phyloP scores from a whole-genome alignment of 2,888 invertebrate species.

The Torymus texanus region DNA sequence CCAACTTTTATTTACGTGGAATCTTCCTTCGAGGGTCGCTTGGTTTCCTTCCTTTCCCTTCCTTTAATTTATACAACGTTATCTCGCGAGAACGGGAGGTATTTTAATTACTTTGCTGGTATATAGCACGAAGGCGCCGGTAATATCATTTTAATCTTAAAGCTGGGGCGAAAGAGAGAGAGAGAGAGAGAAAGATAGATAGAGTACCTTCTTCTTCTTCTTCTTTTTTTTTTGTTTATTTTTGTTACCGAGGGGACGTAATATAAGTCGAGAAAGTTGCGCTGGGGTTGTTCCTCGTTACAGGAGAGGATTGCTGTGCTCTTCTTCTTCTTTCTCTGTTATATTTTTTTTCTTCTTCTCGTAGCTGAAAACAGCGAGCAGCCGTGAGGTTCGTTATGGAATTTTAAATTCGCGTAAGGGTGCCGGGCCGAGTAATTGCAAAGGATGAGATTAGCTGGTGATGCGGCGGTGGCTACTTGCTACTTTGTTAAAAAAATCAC shows the following conservation, averaged over 20 bases:
- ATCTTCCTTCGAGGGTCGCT: background rate
- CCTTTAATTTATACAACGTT: slow-evolving; percentile 68
- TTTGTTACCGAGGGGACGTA: no score
- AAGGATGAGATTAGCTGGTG: no score
- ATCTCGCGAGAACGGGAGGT: slow-evolving; percentile 62
- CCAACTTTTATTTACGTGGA: slow-evolving; percentile 22
- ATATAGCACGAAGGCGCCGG: slow-evolving; percentile 22
- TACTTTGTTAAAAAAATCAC: no score
- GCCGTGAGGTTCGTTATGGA: slow-evolving; percentile 22
- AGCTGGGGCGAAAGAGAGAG: background rate
- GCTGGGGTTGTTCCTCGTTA: no score
- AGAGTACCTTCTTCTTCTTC: background rate
- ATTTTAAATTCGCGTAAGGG: slow-evolving; percentile 26
- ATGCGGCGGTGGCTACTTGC: no score
- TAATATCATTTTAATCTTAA: slow-evolving; percentile 53
- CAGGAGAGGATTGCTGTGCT: no score
- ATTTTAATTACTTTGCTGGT: slow-evolving; percentile 65
- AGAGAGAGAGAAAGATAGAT: no score
- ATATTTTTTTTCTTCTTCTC: background rate
- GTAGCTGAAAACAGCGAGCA: no score
- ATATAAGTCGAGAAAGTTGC: no score
- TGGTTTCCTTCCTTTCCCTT: background rate
- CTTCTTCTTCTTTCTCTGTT: background rate
- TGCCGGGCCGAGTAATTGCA: no score
- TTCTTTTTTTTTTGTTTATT: slow-evolving; percentile 1